phyloP scores from a whole-genome alignment of 2,888 invertebrate species.

The Diadegma fenestrale region DNA sequence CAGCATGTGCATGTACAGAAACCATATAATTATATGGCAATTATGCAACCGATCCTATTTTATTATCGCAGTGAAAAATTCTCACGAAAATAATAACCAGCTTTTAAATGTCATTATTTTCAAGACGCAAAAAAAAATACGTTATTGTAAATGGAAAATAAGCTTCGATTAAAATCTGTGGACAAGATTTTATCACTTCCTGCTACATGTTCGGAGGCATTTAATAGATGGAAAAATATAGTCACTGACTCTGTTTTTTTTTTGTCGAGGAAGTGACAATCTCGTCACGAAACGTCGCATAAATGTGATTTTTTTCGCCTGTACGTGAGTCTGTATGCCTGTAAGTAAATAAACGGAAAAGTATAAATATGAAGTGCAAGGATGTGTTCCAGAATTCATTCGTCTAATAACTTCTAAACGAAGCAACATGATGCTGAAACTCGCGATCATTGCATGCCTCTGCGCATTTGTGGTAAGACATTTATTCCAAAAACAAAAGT shows the following conservation, averaged over 20 bases:
- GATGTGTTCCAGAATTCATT: constrained; percentile 14
- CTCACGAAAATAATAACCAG: constrained; percentile 19
- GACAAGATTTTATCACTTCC: constrained; percentile 60
- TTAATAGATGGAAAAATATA: constrained; percentile 28
- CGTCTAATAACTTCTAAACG: background rate
- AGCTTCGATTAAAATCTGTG: constrained; percentile 33
- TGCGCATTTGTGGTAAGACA: constrained; percentile 40
- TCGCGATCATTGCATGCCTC: constrained; percentile 62
- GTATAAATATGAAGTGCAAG: constrained; percentile 49
- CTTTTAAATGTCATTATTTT: constrained; percentile 16
- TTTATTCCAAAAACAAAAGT: background rate
- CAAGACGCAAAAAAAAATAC: background rate
- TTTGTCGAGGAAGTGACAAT: constrained; percentile 38
- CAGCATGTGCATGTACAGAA: background rate
- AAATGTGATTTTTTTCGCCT: background rate
- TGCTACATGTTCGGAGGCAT: constrained; percentile 17
- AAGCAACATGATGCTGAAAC: constrained; percentile 72
- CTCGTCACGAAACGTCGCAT: constrained; percentile 39
- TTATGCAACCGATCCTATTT: constrained; percentile 12
- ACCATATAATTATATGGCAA: background rate
- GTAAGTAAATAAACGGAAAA: background rate
- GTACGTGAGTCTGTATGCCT: background rate
- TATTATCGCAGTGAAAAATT: background rate
- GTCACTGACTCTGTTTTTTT: background rate
- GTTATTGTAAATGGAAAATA: background rate